Evolutionary conservation across 2,888 invertebrate species (phyloP), one percentile per base, ranked within the genome.

Genomic region (Hirtodrosophila duncani): DNA sequence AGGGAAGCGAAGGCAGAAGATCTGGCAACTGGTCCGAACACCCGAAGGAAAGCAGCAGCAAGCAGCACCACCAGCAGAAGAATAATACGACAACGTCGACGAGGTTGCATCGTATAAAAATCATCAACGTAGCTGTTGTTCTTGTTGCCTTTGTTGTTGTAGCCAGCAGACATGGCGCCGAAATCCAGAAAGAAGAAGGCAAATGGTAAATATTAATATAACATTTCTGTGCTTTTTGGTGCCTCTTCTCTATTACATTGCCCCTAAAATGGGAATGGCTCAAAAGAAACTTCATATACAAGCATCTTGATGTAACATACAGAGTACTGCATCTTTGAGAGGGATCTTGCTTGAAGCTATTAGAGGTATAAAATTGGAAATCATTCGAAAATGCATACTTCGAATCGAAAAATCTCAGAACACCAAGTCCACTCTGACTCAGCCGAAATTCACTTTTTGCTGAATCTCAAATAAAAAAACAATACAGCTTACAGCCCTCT

Each of bases 111-210:
- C 67, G 68, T 65, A 66, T 71, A 71, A 69, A 63, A 68, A 71
- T 71, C 72, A 69, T 69, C 62, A 50, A 27, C 46, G 59, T 49
- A 49, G 45, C 44, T 48, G 41, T 26, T 30, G 37, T 37, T 49
- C 29, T 38, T 38, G 39, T 31, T 51, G 53, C 38, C 26, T 30
- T 21, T 50, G 39, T 43, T 58, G 48, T 59, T 59, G 61, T 45
- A 65, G 59, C 65, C 57, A 50, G 70, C 83, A 86, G 86, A 86
- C 86, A 86, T 87, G 86, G 86, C 86, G 86, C 86, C 86, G 86
- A 86, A 83, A 83, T 84, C 85, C 80, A 85, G 86, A 86, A 87
- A 86, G 83, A 87, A 87, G 85, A 87, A 86, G 85, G 86, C 86
- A 83, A 85, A 87, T 83, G 86, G 86, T 87, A 87, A 86, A 86